Evolutionary conservation across 2,113 vertebrate genomes (phyloP).

Genomic region (Trogon melanurus): DNA sequence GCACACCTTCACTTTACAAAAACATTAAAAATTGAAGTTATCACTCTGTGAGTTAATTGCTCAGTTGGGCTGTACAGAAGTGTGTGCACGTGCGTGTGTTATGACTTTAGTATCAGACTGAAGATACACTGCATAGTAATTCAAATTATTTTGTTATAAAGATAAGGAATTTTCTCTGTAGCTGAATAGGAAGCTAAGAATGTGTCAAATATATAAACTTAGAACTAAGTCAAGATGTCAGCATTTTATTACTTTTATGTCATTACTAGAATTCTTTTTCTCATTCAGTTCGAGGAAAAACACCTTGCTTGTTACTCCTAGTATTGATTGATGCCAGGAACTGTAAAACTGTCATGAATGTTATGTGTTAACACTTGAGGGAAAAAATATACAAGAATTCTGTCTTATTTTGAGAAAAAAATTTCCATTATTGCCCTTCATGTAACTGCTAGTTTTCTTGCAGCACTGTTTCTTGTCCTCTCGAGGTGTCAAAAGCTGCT

Average conservation of each 20-base stretch:
- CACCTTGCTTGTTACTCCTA: background rate
- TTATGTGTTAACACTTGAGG: background rate
- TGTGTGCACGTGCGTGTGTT: background rate
- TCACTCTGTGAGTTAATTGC: background rate
- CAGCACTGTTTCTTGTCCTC: background rate
- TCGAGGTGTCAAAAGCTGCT: background rate
- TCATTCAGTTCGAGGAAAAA: background rate
- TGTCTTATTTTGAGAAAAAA: background rate
- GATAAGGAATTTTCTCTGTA: background rate
- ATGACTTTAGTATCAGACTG: background rate
- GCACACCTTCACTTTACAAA: background rate
- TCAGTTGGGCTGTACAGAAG: background rate
- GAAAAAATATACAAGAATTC: background rate
- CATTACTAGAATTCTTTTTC: background rate
- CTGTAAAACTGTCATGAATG: background rate
- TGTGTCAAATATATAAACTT: background rate
- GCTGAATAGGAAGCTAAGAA: background rate
- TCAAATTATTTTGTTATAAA: background rate
- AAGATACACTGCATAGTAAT: background rate
- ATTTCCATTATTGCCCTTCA: background rate
- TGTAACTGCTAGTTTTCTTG: background rate
- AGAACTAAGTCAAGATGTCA: background rate
- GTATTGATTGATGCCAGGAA: background rate
- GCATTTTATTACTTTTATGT: background rate
- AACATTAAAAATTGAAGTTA: background rate